Evolutionary conservation across 2,113 vertebrate genomes (phyloP).

Genomic region (Neopipo cinnamomea): DNA sequence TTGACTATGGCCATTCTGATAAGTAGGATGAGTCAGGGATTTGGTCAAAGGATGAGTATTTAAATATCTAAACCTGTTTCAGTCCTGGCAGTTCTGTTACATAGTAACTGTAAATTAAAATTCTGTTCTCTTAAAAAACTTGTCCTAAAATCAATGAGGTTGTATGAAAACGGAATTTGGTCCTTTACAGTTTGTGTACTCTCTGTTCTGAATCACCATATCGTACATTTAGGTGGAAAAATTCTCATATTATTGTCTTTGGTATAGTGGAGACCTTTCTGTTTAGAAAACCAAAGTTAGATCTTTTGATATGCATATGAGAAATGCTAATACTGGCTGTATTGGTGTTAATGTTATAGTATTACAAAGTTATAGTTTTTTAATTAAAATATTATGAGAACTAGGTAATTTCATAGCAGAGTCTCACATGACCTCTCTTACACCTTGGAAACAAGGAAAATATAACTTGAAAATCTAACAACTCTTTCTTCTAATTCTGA

Average conservation of each 20-base stretch:
- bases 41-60: neutral
- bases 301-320: neutral
- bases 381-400: neutral
- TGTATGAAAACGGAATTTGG: neutral
- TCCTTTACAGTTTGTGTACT: neutral
- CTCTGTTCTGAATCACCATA: neutral
- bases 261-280: neutral
- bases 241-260: neutral
- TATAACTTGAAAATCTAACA: neutral
- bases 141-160: neutral
- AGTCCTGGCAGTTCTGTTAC: neutral
- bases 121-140: neutral
- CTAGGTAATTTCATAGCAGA: neutral
- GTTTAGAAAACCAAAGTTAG: neutral
- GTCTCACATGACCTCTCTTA: neutral
- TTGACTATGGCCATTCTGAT: neutral
- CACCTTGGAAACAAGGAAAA: neutral
- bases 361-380: neutral
- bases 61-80: neutral
- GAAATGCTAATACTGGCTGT: neutral
- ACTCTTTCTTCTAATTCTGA: neutral
- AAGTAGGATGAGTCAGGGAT: neutral
- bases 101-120: neutral
- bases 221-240: neutral
- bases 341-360: neutral